Evolutionary conservation across 2,888 invertebrate species (phyloP).

Genomic region (Cryptocephalus primarius): DNA sequence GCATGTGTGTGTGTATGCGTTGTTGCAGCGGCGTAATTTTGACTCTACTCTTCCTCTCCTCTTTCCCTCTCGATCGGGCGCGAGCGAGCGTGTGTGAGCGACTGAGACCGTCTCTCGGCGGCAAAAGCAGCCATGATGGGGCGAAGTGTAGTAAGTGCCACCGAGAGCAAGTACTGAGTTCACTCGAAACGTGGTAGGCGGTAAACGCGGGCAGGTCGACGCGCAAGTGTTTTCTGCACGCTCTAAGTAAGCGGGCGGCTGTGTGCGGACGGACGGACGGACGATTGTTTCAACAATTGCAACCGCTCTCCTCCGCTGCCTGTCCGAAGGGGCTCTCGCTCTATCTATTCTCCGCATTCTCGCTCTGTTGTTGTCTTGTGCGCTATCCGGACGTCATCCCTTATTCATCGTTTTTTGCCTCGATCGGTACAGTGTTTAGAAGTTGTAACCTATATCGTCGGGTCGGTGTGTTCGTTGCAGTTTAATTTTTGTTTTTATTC

Average conservation of each 20-base stretch:
- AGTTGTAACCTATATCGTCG: neutral
- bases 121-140: conserved; percentile 32
- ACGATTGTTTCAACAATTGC: conserved; percentile 35
- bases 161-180: conserved; percentile 19
- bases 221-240: conserved; percentile 36
- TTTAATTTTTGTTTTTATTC: too few relatives aligned
- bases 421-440: neutral
- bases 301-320: conserved; percentile 25
- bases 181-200: conserved; percentile 37
- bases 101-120: conserved; percentile 17
- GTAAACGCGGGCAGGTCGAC: conserved; percentile 35
- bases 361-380: conserved; percentile 1
- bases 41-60: conserved; percentile 7
- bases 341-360: conserved; percentile 11
- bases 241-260: conserved; percentile 26
- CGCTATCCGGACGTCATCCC: neutral
- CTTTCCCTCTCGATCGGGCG: neutral
- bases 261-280: conserved; percentile 16
- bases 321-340: conserved; percentile 3
- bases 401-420: too few relatives aligned
- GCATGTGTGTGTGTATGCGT: too few relatives aligned
- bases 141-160: conserved; percentile 14
- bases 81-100: conserved; percentile 10
- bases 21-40: conserved; percentile 27
- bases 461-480: neutral